A percentile compares a stretch with the other conserved stretches of the same genome.
Evolutionary conservation across 2,888 invertebrate species (phyloP).

Genomic region (Perizoma affinitatum): DNA sequence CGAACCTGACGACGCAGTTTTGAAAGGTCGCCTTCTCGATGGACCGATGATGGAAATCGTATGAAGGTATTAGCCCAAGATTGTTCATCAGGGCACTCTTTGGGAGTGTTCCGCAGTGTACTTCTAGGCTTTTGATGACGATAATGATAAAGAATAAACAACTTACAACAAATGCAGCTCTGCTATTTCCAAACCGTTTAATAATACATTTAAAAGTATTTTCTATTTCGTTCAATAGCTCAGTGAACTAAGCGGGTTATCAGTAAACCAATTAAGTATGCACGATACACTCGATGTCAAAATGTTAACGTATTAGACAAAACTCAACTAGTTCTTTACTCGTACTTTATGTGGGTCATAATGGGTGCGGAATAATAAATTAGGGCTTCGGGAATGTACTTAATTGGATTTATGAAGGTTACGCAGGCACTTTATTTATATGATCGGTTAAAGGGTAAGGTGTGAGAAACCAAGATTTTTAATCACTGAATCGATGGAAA

Average conservation of each 20-base stretch:
- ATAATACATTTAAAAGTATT: background rate
- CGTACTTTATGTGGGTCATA: slow-evolving; percentile 50
- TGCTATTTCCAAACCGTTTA: background rate
- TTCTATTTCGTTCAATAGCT: slow-evolving; percentile 10
- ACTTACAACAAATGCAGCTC: no score
- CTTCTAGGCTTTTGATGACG: no score
- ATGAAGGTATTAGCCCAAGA: no score
- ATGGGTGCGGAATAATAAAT: slow-evolving; percentile 42
- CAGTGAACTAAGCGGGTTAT: slow-evolving; percentile 35
- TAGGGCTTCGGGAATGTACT: slow-evolving; percentile 21
- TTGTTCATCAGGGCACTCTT: no score
- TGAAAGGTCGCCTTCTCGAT: no score
- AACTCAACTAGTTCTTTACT: slow-evolving; percentile 53
- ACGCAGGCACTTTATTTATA: slow-evolving; percentile 10
- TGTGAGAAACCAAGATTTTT: no score
- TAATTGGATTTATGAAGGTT: slow-evolving; percentile 13
- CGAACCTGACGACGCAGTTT: no score
- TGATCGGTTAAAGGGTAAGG: slow-evolving; percentile 2
- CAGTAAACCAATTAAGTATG: slow-evolving; percentile 50
- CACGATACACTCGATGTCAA: slow-evolving; percentile 35
- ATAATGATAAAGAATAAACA: no score
- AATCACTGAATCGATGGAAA: no score
- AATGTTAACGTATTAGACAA: slow-evolving; percentile 55
- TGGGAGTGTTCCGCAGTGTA: no score
- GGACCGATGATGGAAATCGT: no score